Evolutionary conservation across 2,888 invertebrate species (phyloP).

Genomic region (Abrostola tripartita): DNA sequence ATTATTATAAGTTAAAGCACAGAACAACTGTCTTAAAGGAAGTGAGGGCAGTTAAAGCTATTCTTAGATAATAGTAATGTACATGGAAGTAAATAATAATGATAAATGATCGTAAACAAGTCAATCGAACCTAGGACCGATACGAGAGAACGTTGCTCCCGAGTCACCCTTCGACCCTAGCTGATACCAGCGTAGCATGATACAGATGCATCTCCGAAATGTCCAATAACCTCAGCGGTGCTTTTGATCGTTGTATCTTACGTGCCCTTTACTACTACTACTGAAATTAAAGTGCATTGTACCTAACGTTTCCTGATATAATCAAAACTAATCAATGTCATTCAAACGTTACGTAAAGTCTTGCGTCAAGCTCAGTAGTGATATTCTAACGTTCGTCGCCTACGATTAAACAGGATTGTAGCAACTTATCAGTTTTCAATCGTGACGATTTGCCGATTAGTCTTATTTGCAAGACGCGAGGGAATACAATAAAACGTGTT

Average conservation of each 20-base stretch:
- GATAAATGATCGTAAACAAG: constrained; percentile 82
- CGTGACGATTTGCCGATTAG: constrained; percentile 70
- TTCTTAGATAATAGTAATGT: constrained; percentile 75
- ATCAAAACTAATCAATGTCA: constrained; percentile 25
- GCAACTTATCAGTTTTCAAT: constrained; percentile 69
- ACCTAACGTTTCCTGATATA: constrained; percentile 25
- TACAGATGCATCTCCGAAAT: constrained; percentile 64
- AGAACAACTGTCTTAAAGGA: constrained; percentile 61
- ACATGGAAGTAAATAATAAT: constrained; percentile 70
- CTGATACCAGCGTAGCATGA: constrained; percentile 60
- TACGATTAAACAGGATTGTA: constrained; percentile 40
- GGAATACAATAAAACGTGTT: constrained; percentile 75
- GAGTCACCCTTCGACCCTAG: constrained; percentile 75
- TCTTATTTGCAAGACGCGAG: constrained; percentile 68
- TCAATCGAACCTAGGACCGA: constrained; percentile 75
- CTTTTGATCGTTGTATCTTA: constrained; percentile 53
- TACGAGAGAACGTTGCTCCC: constrained; percentile 79
- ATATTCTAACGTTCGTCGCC: constrained; percentile 15
- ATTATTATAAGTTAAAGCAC: constrained; percentile 28
- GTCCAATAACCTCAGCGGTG: constrained; percentile 53
- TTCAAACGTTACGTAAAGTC: constrained; percentile 19
- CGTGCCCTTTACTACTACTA: constrained; percentile 43
- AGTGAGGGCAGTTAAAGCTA: constrained; percentile 75
- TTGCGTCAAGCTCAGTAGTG: neutral
- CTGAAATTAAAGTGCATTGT: constrained; percentile 24